Percentiles rank a stretch among this genome's conserved stretches.
Conservation (phyloP, 2,888 invertebrate genomes). For the Eustalomyia histrio region DNA sequence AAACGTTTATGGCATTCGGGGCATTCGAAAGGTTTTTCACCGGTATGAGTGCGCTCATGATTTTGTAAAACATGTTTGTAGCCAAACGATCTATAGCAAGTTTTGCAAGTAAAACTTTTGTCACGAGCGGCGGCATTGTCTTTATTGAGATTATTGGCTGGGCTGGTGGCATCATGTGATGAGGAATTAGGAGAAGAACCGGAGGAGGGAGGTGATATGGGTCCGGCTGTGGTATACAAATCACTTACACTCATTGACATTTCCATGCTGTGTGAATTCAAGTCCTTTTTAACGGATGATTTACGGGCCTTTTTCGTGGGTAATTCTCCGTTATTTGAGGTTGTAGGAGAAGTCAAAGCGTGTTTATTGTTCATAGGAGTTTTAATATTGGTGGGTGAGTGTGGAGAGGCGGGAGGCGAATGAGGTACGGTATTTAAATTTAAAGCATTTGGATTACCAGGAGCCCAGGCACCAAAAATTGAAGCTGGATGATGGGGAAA, state of each 20-base stretch:
- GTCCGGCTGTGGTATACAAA: conserved; percentile 74
- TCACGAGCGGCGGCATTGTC: conserved; percentile 83
- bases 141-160: conserved; percentile 70
- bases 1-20: conserved; percentile 95
- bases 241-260: conserved; percentile 76
- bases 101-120: conserved; percentile 92
- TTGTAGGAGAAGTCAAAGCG: conserved; percentile 70
- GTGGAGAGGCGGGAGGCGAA: conserved; percentile 62
- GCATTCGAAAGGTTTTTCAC: conserved; percentile 96
- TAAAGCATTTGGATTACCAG: conserved; percentile 69
- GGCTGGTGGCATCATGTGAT: conserved; percentile 46
- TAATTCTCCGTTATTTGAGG: conserved; percentile 68
- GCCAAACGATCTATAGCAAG: conserved; percentile 93
- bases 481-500: conserved; percentile 79
- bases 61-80: conserved; percentile 97
- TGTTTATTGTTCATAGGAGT: conserved; percentile 45
- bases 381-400: conserved; percentile 51
- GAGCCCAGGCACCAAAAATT: conserved; percentile 75
- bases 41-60: conserved; percentile 96
- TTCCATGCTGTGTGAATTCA: conserved; percentile 72
- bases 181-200: conserved; percentile 81
- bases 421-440: conserved; percentile 69
- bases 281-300: conserved; percentile 76
- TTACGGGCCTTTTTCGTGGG: conserved; percentile 76
- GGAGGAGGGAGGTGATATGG: conserved; percentile 82